phyloP scores from a whole-genome alignment of 1,140 invertebrate species.

The Neotoxoptera formosana region DNA sequence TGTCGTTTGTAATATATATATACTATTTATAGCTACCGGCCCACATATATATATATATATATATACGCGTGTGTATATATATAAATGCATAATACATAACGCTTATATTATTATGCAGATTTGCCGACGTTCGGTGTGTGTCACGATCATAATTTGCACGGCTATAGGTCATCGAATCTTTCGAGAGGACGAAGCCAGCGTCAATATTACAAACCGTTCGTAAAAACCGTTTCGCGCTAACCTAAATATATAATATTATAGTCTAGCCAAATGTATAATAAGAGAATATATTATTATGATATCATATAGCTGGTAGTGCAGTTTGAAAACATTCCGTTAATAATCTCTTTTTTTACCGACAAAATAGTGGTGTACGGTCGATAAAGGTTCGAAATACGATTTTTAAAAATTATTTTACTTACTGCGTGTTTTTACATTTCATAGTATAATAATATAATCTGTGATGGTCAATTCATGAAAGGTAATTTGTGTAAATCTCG shows the following conservation, averaged over 20 bases:
- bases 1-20: not conserved
- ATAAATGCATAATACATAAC: no score
- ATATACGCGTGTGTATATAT: no score
- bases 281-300: not conserved
- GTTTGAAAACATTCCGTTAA: no score
- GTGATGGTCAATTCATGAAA: not conserved
- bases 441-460: not conserved
- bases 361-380: no score
- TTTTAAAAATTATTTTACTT: no score
- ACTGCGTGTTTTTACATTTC: no score
- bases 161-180: not conserved
- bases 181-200: not conserved
- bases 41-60: not conserved
- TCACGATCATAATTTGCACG: not conserved
- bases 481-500: not conserved
- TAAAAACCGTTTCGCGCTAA: no score
- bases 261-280: not conserved
- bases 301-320: no score
- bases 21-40: not conserved
- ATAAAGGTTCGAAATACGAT: no score
- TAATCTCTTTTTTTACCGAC: no score
- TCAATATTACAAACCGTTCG: no score
- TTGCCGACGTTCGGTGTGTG: not conserved
- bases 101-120: not conserved
- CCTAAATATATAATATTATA: not conserved